Evolutionary conservation across 1,140 invertebrate genomes (phyloP).

Genomic region (Calephelis nemesis): DNA sequence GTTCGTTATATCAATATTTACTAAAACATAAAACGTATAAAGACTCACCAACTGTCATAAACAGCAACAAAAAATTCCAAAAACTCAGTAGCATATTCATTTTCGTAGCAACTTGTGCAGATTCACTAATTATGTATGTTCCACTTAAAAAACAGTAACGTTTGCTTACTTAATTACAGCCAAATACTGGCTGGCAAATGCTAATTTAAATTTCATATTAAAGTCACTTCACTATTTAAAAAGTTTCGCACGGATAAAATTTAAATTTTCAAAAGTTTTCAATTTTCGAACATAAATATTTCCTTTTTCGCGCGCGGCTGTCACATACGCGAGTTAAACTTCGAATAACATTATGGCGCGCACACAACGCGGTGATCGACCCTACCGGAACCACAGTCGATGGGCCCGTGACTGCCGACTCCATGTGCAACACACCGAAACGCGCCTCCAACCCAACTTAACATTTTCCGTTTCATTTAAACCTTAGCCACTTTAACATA

Average conservation of each 20-base stretch:
- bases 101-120: slow-evolving; percentile 1
- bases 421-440: slow-evolving; percentile 74
- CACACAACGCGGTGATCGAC: slow-evolving; percentile 70
- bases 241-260: neutral
- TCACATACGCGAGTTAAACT: slow-evolving; percentile 45
- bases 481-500: slow-evolving; percentile 24
- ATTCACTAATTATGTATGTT: slow-evolving; percentile 25
- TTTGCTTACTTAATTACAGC: slow-evolving; percentile 42
- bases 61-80: slow-evolving; percentile 37
- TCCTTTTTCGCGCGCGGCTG: slow-evolving; percentile 44
- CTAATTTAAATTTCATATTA: slow-evolving; percentile 38
- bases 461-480: slow-evolving; percentile 22
- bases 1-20: no score
- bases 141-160: slow-evolving; percentile 28
- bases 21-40: neutral
- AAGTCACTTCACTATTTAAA: slow-evolving; percentile 10
- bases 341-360: slow-evolving; percentile 58
- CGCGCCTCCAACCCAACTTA: slow-evolving; percentile 49
- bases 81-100: slow-evolving; percentile 35
- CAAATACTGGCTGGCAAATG: slow-evolving; percentile 38
- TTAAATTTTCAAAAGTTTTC: slow-evolving; percentile 29
- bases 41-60: slow-evolving; percentile 37
- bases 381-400: slow-evolving; percentile 76
- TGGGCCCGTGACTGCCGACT: slow-evolving; percentile 67
- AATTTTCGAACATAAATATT: slow-evolving; percentile 27